phyloP scores from a whole-genome alignment of 2,888 invertebrate genomes.

The Cantharis flavilabris region DNA sequence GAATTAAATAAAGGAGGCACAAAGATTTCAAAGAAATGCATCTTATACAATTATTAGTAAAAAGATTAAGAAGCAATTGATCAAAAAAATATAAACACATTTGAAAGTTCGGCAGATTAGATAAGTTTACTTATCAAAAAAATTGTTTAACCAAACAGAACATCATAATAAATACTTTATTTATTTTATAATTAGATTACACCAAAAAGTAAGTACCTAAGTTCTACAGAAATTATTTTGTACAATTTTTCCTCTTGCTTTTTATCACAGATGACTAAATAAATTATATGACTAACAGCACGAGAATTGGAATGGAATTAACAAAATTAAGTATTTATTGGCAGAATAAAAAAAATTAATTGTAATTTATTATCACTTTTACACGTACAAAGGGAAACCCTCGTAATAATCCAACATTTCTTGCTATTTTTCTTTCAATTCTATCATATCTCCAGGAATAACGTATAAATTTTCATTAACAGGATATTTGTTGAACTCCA shows the following conservation, averaged over 20 bases:
- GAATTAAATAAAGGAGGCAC: too few species aligned
- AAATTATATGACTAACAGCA: too few species aligned
- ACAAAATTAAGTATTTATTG: neutral
- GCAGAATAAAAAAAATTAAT: neutral
- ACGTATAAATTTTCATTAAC: neutral
- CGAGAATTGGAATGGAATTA: too few species aligned
- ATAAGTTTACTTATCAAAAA: neutral
- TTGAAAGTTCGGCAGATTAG: neutral
- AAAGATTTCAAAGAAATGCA: neutral
- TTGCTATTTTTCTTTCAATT: neutral
- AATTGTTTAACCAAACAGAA: neutral
- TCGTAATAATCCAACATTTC: neutral
- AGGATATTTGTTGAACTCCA: neutral
- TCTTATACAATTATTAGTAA: neutral
- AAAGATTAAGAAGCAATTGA: too few species aligned
- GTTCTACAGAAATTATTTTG: too few species aligned
- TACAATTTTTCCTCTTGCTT: too few species aligned
- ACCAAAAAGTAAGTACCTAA: too few species aligned
- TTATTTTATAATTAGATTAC: too few species aligned
- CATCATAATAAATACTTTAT: neutral
- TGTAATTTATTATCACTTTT: neutral
- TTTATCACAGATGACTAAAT: too few species aligned
- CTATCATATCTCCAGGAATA: neutral
- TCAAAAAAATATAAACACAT: neutral
- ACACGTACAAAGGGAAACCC: neutral